phyloP scores from a whole-genome alignment of 2,797 vertebrate genomes.

The Chaunax sp. region DNA sequence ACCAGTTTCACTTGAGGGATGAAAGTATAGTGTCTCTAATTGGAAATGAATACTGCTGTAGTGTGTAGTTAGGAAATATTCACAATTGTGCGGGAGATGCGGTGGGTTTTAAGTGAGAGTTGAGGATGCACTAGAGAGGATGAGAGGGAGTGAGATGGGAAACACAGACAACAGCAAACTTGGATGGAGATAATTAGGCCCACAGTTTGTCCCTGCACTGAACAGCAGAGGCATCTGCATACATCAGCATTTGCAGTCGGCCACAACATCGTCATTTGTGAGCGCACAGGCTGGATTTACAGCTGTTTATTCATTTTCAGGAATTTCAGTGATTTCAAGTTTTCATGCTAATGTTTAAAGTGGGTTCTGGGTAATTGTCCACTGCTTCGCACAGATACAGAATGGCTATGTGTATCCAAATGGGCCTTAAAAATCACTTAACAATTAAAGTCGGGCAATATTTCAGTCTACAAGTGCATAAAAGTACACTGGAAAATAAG shows the following conservation, averaged over 20 bases:
- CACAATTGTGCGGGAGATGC: conserved; percentile 37
- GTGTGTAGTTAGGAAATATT: conserved; percentile 60
- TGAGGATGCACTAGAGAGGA: conserved; percentile 40
- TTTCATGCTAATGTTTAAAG: conserved; percentile 41
- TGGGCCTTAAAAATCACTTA: conserved; percentile 61
- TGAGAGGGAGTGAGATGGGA: conserved; percentile 21
- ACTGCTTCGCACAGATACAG: conserved; percentile 30
- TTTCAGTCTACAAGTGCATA: conserved; percentile 68
- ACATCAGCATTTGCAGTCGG: conserved; percentile 38
- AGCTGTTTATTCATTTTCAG: conserved; percentile 27
- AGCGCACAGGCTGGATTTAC: conserved; percentile 27
- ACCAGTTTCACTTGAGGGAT: conserved; percentile 66
- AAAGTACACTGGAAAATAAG: conserved; percentile 74
- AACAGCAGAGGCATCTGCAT: conserved; percentile 49
- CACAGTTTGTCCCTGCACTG: conserved; percentile 37
- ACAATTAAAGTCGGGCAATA: conserved; percentile 75
- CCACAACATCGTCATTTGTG: conserved; percentile 12
- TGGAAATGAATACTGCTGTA: conserved; percentile 72
- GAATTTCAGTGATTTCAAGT: conserved; percentile 34
- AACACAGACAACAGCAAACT: conserved; percentile 51
- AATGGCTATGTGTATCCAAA: conserved; percentile 51
- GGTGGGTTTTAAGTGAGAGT: conserved; percentile 48
- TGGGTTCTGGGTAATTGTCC: conserved; percentile 27
- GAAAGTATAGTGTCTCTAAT: conserved; percentile 69
- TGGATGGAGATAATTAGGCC: conserved; percentile 63